Evolutionary conservation across 2,888 invertebrate species (phyloP).

Genomic region (Microctonus brassicae): DNA sequence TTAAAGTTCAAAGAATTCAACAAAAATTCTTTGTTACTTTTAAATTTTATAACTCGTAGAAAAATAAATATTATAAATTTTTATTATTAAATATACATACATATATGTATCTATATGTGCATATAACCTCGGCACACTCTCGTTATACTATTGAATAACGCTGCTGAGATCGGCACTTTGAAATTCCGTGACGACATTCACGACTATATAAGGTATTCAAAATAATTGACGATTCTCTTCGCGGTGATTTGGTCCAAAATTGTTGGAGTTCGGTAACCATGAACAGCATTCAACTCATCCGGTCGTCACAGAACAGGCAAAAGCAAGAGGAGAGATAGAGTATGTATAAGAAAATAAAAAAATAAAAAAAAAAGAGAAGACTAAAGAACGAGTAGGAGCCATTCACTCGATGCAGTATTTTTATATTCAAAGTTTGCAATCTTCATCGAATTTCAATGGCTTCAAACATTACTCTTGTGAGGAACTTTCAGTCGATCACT

Average conservation of each 20-base stretch:
- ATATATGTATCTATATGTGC: conserved; percentile 1
- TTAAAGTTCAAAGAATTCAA: no score
- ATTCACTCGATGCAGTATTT: conserved; percentile 6
- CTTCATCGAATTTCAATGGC: conserved; percentile 19
- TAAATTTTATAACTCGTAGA: no score
- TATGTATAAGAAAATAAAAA: no score
- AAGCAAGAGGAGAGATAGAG: no score
- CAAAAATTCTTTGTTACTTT: no score
- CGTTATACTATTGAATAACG: conserved; percentile 25
- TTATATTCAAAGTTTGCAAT: conserved; percentile 18
- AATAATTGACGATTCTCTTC: conserved; percentile 13
- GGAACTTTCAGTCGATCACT: conserved; percentile 13
- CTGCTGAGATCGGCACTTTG: conserved; percentile 4
- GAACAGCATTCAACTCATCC: not conserved
- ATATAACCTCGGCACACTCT: conserved; percentile 2
- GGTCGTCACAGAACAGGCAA: no score
- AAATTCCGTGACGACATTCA: not conserved
- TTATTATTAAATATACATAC: not conserved
- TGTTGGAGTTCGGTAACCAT: not conserved
- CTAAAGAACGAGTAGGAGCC: not conserved
- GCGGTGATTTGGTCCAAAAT: not conserved
- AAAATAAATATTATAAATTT: no score
- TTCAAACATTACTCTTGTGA: not conserved
- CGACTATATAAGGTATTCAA: not conserved
- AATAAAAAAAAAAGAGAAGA: no score